These are phyloP conservation scores for Uria lomvia DNA, from an alignment of 2,113 vertebrate species.

Conservation along the genomic window DNA sequence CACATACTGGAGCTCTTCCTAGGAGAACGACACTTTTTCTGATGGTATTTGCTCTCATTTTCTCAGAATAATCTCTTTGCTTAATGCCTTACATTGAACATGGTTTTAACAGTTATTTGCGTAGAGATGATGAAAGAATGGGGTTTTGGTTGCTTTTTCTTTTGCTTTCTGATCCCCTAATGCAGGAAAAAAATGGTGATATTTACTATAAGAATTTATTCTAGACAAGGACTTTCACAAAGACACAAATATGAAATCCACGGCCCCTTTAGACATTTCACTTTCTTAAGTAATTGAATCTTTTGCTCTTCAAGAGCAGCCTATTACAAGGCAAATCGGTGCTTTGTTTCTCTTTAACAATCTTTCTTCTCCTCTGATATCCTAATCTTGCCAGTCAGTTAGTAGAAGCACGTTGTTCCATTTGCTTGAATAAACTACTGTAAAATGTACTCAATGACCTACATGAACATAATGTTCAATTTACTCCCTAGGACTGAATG, in stretches of 20 bases:
- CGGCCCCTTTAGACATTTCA: not conserved
- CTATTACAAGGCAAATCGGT: conserved; percentile 10
- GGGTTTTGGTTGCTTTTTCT: not conserved
- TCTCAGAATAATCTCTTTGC: not conserved
- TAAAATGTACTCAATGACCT: conserved; percentile 63
- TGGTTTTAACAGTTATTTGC: not conserved
- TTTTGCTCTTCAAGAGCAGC: not conserved
- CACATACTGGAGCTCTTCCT: not conserved
- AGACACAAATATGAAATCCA: not conserved
- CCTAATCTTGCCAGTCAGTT: conserved; percentile 23
- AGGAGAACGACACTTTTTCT: not conserved
- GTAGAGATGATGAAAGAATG: not conserved
- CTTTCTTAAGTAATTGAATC: conserved; percentile 25
- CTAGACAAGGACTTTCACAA: conserved; percentile 5
- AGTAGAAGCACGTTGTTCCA: not conserved
- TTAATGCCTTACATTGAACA: not conserved
- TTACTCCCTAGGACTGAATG: conserved; percentile 50
- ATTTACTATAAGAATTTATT: conserved; percentile 4
- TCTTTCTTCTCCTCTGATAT: conserved; percentile 24
- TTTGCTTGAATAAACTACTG: conserved; percentile 53
- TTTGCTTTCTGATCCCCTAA: not conserved
- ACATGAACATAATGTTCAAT: conserved; percentile 58
- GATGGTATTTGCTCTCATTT: not conserved
- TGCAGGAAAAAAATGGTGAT: not conserved
- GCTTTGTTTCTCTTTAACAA: conserved; percentile 44